A percentile compares a stretch with the other conserved stretches of the same genome.
phyloP scores from a whole-genome alignment of 1,140 invertebrate species.

The silkworm (Bombyx mori) region ASM3026992v2 NC_085128.1:11973001-11973500 shows the following conservation, averaged over 20 bases:
- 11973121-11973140: conserved; percentile 63
- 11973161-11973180: conserved; percentile 64
- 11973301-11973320: no score
- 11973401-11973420: no score
- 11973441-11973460: no score
- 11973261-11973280: neutral
- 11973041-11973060: conserved; percentile 43
- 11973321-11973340: no score
- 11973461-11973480: no score
- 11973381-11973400: no score
- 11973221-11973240: conserved; percentile 36
- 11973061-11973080: conserved; percentile 58
- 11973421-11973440: no score
- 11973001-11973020: conserved; percentile 52
- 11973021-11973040: conserved; percentile 42
- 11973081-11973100: conserved; percentile 58
- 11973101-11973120: conserved; percentile 67
- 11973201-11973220: conserved; percentile 51
- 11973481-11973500: no score
- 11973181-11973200: conserved; percentile 39
- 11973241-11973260: conserved; percentile 30
- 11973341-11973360: no score
- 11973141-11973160: conserved; percentile 69
- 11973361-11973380: no score
- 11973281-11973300: neutral